Conservation (phyloP, 2,113 vertebrate species). For the Myrmophylax atrothorax region DNA sequence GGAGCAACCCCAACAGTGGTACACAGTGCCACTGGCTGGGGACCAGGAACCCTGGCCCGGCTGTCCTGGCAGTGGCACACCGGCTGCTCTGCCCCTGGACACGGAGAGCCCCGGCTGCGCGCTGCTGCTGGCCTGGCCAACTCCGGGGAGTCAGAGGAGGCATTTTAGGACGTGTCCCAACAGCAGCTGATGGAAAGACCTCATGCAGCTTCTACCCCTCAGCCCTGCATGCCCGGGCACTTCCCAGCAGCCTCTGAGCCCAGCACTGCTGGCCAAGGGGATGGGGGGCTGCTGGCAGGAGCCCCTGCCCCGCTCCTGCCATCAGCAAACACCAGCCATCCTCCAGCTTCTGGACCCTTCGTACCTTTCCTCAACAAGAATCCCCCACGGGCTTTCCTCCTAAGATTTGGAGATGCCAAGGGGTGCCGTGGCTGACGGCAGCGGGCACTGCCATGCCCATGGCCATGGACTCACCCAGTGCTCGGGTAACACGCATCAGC, state of each 20-base stretch:
- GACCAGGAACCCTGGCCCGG: fast-evolving
- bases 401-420: fast-evolving
- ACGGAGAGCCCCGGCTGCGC: fast-evolving
- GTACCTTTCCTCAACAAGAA: neutral
- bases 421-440: fast-evolving
- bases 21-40: fast-evolving
- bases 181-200: slow-evolving; percentile 5
- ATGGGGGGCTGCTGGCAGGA: neutral
- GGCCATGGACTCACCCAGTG: slow-evolving; percentile 82
- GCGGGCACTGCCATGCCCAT: fast-evolving
- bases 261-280: fast-evolving
- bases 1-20: neutral
- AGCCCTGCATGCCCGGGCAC: neutral
- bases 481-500: slow-evolving; percentile 88
- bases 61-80: fast-evolving
- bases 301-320: fast-evolving
- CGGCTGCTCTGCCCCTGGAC: neutral
- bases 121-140: neutral
- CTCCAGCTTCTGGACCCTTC: fast-evolving
- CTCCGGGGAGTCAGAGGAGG: neutral
- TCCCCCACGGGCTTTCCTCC: neutral
- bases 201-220: neutral
- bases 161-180: neutral
- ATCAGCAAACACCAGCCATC: neutral
- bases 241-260: neutral